These are phyloP conservation scores for Chloebia gouldiae DNA, from an alignment of 2,113 vertebrate species.

Conservation along the genomic window DNA sequence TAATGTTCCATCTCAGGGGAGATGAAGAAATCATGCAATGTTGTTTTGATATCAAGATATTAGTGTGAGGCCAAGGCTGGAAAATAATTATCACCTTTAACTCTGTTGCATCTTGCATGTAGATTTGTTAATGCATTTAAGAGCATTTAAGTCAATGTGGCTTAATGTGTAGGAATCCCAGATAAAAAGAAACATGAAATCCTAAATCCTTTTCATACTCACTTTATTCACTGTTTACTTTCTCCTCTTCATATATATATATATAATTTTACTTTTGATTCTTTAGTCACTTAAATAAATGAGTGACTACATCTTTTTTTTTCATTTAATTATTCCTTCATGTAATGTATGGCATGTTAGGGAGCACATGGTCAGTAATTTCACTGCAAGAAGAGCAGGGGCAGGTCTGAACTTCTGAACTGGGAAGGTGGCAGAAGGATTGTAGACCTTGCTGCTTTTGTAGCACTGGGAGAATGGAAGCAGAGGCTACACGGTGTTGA, in stretches of 20 bases:
- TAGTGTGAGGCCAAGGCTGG: background rate
- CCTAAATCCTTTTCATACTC: background rate
- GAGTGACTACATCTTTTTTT: background rate
- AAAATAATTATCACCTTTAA: background rate
- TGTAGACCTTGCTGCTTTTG: background rate
- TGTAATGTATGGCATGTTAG: background rate
- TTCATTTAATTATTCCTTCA: background rate
- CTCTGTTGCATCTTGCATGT: background rate
- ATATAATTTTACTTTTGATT: background rate
- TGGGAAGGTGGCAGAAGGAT: background rate
- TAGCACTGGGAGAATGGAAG: background rate
- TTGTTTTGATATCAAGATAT: background rate
- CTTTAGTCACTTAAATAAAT: background rate
- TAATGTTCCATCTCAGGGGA: background rate
- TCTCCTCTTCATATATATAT: background rate
- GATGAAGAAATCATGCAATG: background rate
- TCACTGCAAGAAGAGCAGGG: background rate
- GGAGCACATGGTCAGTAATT: background rate
- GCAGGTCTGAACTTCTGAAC: background rate
- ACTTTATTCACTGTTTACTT: background rate
- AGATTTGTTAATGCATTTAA: background rate
- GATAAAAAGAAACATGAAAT: background rate
- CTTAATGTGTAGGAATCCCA: background rate
- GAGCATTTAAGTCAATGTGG: background rate
- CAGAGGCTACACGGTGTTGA: rapidly evolving